A percentile compares a stretch with the other conserved stretches of the same genome.
Evolutionary conservation across 2,797 vertebrate genomes (phyloP).

Genomic region (Myotis vivesi): DNA sequence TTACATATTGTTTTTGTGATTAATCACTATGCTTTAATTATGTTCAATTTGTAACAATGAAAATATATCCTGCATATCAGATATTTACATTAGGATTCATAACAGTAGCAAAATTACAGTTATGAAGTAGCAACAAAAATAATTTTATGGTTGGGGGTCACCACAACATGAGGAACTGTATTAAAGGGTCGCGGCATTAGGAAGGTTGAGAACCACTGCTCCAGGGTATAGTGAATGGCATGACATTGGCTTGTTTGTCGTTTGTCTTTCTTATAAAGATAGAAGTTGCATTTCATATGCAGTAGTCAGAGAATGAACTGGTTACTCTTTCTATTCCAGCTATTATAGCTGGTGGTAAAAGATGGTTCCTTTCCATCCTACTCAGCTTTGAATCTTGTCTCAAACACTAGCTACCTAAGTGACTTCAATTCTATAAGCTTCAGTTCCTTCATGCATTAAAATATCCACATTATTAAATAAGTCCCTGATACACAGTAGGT

Average conservation of each 20-base stretch:
- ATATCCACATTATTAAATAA: not conserved
- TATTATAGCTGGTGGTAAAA: conserved; percentile 13
- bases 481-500: not conserved
- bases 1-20: too few species aligned
- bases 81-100: too few species aligned
- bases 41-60: too few species aligned
- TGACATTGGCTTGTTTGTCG: not conserved
- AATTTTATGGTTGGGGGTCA: too few species aligned
- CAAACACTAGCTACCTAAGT: not conserved
- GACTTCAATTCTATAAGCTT: not conserved
- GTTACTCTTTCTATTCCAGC: not conserved
- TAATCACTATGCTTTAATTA: too few species aligned
- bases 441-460: conserved; percentile 28
- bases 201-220: too few species aligned
- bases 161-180: too few species aligned
- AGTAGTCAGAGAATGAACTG: not conserved
- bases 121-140: too few species aligned
- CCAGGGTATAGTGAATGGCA: not conserved
- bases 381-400: conserved; percentile 33
- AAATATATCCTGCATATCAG: too few species aligned
- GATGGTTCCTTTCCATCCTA: not conserved
- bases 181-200: too few species aligned
- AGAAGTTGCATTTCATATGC: not conserved
- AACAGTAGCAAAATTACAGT: too few species aligned
- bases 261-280: conserved; percentile 15